Percentiles rank a stretch among this genome's conserved stretches.
Evolutionary conservation across 2,797 vertebrate species (phyloP).

Genomic region (Mareca strepera): DNA sequence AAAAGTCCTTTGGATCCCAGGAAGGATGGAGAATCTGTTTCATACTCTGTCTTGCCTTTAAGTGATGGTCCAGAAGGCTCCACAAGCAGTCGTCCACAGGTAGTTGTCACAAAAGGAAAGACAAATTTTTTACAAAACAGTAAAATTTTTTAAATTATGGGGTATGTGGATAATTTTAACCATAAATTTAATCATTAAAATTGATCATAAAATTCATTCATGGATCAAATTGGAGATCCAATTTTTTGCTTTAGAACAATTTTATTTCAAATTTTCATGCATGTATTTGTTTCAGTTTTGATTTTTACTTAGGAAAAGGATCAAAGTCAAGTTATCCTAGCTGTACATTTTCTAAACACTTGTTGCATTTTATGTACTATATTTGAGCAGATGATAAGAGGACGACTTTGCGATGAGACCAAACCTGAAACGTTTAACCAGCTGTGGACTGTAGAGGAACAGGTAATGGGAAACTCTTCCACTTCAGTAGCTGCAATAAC

Average conservation of each 20-base stretch:
- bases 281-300: neutral
- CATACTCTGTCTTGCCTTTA: conserved; percentile 93
- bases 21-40: conserved; percentile 90
- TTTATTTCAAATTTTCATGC: neutral
- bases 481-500: neutral
- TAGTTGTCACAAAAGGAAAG: conserved; percentile 57
- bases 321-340: neutral
- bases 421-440: conserved; percentile 99
- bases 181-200: neutral
- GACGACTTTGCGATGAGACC: conserved; percentile 91
- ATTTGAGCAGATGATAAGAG: conserved; percentile 91
- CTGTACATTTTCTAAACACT: conserved; percentile 39
- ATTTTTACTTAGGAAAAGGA: neutral
- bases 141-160: neutral
- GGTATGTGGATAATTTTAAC: neutral
- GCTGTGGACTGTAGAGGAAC: conserved; percentile 97
- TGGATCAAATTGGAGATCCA: neutral
- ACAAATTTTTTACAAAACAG: neutral
- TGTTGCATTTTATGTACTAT: conserved; percentile 41
- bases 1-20: conserved; percentile 93
- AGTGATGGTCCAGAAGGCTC: conserved; percentile 91
- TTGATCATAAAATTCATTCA: neutral
- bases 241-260: neutral
- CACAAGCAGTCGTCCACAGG: conserved; percentile 85
- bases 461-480: conserved; percentile 81